phyloP scores from a whole-genome alignment of 2,888 invertebrate species.

The Dendrolimus pini region DNA sequence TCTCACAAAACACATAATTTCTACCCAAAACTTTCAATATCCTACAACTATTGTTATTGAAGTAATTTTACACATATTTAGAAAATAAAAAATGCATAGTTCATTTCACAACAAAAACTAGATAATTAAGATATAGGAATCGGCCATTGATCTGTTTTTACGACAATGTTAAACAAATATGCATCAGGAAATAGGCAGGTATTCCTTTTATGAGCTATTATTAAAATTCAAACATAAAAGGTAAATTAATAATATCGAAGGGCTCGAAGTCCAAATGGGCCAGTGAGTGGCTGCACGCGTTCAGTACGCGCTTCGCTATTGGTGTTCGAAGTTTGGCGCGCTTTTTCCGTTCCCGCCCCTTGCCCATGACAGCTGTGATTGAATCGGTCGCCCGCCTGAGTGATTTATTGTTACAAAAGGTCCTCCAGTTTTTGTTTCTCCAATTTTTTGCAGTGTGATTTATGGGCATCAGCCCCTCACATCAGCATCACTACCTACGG shows the following conservation, averaged over 20 bases:
- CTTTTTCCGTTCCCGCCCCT: slow-evolving; percentile 69
- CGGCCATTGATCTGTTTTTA: too few relatives aligned
- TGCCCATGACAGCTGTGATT: slow-evolving; percentile 67
- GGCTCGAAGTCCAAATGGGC: slow-evolving; percentile 65
- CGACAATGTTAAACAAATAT: too few relatives aligned
- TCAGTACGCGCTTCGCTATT: slow-evolving; percentile 49
- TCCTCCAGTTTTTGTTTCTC: slow-evolving; percentile 35
- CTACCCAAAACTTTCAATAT: too few relatives aligned
- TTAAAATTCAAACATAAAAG: slow-evolving; percentile 22
- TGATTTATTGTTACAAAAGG: slow-evolving; percentile 62
- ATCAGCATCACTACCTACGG: slow-evolving; percentile 7
- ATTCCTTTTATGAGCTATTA: background rate
- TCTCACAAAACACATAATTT: too few relatives aligned
- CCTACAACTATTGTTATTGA: too few relatives aligned
- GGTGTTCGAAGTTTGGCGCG: slow-evolving; percentile 69
- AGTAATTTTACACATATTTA: too few relatives aligned
- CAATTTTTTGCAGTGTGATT: slow-evolving; percentile 49
- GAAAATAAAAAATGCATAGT: too few relatives aligned
- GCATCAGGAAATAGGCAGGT: too few relatives aligned
- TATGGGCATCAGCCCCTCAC: slow-evolving; percentile 41
- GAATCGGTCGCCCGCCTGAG: slow-evolving; percentile 54
- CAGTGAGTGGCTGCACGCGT: slow-evolving; percentile 51
- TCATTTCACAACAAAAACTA: too few relatives aligned
- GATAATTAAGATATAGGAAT: too few relatives aligned
- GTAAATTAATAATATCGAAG: slow-evolving; percentile 48